Evolutionary conservation across 2,797 vertebrate genomes (phyloP).

Genomic region (Poeciliopsis infans): DNA sequence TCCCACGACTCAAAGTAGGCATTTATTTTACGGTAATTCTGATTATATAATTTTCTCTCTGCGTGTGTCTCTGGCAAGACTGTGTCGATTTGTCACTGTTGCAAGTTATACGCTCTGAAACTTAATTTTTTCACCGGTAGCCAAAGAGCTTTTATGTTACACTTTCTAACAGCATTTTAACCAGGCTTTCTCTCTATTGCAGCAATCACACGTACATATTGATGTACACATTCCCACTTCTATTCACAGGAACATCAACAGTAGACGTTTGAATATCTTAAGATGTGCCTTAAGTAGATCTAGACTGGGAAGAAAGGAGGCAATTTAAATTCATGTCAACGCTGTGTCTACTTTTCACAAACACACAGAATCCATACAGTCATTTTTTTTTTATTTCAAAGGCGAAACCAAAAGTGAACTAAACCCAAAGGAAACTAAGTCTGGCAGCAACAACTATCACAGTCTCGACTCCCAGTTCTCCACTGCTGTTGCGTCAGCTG

Average conservation of each 20-base stretch:
- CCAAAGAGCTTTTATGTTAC: background rate
- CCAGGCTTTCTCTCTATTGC: background rate
- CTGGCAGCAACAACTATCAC: too few species aligned
- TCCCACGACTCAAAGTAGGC: background rate
- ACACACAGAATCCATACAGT: too few species aligned
- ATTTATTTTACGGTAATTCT: background rate
- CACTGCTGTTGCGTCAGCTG: background rate
- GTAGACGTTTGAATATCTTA: background rate
- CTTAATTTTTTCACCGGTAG: background rate
- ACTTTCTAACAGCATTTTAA: background rate
- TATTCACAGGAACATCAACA: background rate
- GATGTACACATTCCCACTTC: background rate
- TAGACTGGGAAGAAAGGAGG: background rate
- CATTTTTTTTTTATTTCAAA: too few species aligned
- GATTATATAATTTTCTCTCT: background rate
- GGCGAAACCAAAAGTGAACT: too few species aligned
- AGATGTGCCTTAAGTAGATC: background rate
- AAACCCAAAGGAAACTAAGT: too few species aligned
- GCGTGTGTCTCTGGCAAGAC: background rate
- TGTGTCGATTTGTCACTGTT: background rate
- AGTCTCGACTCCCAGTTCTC: background rate
- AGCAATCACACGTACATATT: background rate
- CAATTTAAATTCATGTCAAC: background rate
- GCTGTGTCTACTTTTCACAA: background rate
- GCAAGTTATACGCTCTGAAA: background rate